A percentile compares a stretch with the other conserved stretches of the same genome.
Conservation (phyloP, 2,888 invertebrate genomes). For the Tetrapedia diversipes region DNA sequence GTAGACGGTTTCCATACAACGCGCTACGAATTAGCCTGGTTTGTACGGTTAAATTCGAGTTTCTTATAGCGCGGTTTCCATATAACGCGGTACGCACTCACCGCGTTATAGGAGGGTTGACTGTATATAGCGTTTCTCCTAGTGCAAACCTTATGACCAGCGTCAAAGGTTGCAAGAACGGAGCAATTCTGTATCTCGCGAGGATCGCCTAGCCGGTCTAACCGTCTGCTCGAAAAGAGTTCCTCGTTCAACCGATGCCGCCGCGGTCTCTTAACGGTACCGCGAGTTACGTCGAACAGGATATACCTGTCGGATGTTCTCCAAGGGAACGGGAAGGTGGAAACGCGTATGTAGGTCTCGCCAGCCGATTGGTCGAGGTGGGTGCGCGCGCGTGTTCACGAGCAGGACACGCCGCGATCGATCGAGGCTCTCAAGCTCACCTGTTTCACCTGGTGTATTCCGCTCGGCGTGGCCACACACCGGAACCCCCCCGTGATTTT, state of each 20-base stretch:
- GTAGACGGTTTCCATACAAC: too few relatives aligned
- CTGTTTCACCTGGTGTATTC: slow-evolving; percentile 75
- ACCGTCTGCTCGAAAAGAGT: slow-evolving; percentile 54
- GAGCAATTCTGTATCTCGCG: too few relatives aligned
- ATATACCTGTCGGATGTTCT: slow-evolving; percentile 70
- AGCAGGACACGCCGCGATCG: slow-evolving; percentile 67
- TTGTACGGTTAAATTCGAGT: too few relatives aligned
- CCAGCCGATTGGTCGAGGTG: slow-evolving; percentile 74
- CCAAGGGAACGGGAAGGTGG: slow-evolving; percentile 61
- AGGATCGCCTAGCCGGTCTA: too few relatives aligned
- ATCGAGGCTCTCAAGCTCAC: slow-evolving; percentile 68
- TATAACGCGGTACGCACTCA: too few relatives aligned
- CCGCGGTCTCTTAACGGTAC: slow-evolving; percentile 75
- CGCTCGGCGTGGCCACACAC: slow-evolving; percentile 62
- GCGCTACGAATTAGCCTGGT: too few relatives aligned
- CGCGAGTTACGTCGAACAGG: slow-evolving; percentile 73
- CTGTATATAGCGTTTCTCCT: too few relatives aligned
- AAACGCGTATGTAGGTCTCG: slow-evolving; percentile 81
- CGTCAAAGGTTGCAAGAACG: too few relatives aligned
- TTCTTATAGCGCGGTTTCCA: too few relatives aligned
- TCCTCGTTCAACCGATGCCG: slow-evolving; percentile 36
- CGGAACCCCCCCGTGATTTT: slow-evolving; percentile 66
- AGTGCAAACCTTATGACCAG: too few relatives aligned
- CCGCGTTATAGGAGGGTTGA: too few relatives aligned
- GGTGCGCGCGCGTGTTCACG: slow-evolving; percentile 55